These are phyloP conservation scores for Apteryx owenii DNA, from an alignment of 2,113 vertebrate species.

Conservation along the genomic window DNA sequence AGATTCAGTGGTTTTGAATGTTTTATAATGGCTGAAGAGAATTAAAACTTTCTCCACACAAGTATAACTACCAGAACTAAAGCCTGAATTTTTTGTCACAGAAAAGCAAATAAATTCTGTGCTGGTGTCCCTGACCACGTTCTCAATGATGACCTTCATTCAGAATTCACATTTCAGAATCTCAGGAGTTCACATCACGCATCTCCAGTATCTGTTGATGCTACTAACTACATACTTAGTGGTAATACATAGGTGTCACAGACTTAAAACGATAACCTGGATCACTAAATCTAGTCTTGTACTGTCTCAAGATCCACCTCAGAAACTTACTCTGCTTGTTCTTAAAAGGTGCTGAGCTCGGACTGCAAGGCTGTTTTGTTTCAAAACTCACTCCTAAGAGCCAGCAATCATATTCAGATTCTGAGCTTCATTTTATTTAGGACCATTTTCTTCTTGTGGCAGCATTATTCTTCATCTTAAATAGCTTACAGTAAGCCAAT, in stretches of 20 bases:
- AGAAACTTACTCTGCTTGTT: background rate
- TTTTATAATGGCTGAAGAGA: background rate
- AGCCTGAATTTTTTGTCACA: background rate
- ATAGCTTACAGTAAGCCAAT: background rate
- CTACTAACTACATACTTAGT: background rate
- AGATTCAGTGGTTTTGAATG: background rate
- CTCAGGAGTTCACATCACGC: background rate
- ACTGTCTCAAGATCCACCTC: background rate
- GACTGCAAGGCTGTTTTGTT: background rate
- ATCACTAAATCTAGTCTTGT: background rate
- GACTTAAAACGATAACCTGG: background rate
- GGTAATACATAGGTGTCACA: background rate
- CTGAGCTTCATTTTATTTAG: background rate
- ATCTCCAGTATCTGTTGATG: background rate
- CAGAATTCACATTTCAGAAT: background rate
- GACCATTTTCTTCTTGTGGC: background rate
- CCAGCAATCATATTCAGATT: background rate
- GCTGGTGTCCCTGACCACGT: background rate
- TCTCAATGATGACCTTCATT: background rate
- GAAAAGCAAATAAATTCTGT: background rate
- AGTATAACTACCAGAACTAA: background rate
- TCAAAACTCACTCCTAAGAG: background rate
- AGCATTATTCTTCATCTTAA: background rate
- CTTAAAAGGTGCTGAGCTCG: background rate
- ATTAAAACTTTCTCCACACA: background rate